Percentiles rank a stretch among this genome's conserved stretches.
Evolutionary conservation across 2,888 invertebrate species (phyloP).

Genomic region (Lepidochrysops patricia): DNA sequence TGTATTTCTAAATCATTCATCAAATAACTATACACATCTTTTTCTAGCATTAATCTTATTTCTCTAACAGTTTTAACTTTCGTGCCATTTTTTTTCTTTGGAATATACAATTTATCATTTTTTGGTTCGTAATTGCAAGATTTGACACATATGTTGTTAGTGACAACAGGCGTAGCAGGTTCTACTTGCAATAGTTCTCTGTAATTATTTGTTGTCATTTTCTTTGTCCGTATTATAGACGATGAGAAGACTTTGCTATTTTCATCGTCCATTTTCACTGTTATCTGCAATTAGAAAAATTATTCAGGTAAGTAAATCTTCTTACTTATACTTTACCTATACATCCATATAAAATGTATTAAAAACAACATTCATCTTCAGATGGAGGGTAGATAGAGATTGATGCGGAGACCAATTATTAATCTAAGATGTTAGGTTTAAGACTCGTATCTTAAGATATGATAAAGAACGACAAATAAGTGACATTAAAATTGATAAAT

Average conservation of each 20-base stretch:
- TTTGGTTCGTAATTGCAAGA: constrained; percentile 43
- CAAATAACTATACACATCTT: constrained; percentile 43
- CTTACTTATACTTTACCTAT: no score
- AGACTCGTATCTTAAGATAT: no score
- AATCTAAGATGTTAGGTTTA: no score
- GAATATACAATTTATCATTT: constrained; percentile 45
- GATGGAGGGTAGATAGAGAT: no score
- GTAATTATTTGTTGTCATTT: constrained; percentile 38
- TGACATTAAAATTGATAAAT: no score
- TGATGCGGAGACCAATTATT: no score
- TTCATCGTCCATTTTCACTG: constrained; percentile 32
- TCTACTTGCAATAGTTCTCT: constrained; percentile 40
- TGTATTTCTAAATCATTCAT: constrained; percentile 46
- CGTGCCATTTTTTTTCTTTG: constrained; percentile 44
- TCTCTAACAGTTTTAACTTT: constrained; percentile 60
- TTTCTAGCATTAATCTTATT: constrained; percentile 49
- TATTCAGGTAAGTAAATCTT: no score
- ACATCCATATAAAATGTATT: no score
- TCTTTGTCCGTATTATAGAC: constrained; percentile 39
- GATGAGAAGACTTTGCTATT: constrained; percentile 43
- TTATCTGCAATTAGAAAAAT: not conserved
- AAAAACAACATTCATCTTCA: not conserved
- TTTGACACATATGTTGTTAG: constrained; percentile 22
- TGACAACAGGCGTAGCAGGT: constrained; percentile 38
- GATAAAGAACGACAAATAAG: no score